Percentiles rank a stretch among this genome's conserved stretches.
Conservation (phyloP, 2,888 invertebrate species). For the Nysson spinosus region DNA sequence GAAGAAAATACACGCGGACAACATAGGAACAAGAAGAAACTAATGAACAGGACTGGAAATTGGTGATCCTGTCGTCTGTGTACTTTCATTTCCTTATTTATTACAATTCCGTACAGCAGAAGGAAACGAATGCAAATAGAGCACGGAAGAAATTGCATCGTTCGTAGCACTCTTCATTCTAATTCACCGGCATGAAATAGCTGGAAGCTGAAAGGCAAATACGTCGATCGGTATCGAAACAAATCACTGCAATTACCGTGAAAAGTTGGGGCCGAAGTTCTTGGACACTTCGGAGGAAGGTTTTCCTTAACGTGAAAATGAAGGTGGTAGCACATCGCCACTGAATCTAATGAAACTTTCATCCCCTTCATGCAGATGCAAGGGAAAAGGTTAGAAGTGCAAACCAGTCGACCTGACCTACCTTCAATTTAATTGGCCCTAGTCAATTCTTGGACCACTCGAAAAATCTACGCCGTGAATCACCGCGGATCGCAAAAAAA, state of each 20-base stretch:
- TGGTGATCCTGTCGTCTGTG: too few relatives aligned
- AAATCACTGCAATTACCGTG: slow-evolving; percentile 23
- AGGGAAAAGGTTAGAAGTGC: slow-evolving; percentile 48
- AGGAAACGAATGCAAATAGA: too few relatives aligned
- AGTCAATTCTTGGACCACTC: too few relatives aligned
- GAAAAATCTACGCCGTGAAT: slow-evolving; percentile 7
- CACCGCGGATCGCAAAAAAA: slow-evolving; percentile 6
- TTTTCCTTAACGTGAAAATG: slow-evolving; percentile 16
- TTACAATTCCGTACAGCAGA: too few relatives aligned
- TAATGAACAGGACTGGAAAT: too few relatives aligned
- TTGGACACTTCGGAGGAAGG: background rate
- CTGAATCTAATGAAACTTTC: slow-evolving; percentile 53
- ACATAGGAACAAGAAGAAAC: too few relatives aligned
- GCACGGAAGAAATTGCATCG: too few relatives aligned
- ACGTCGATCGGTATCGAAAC: slow-evolving; percentile 13
- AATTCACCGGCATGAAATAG: too few relatives aligned
- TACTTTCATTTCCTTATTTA: too few relatives aligned
- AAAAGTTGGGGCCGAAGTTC: slow-evolving; percentile 8
- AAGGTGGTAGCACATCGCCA: background rate
- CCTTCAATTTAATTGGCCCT: slow-evolving; percentile 46
- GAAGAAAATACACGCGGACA: too few relatives aligned
- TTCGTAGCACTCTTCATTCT: too few relatives aligned
- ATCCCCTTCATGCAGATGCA: slow-evolving; percentile 32
- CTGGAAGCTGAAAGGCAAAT: slow-evolving; percentile 10
- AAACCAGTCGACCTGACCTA: slow-evolving; percentile 39